These are phyloP conservation scores for Sphaerophoria taeniata DNA, from an alignment of 2,888 invertebrate species.

Conservation along the genomic window DNA sequence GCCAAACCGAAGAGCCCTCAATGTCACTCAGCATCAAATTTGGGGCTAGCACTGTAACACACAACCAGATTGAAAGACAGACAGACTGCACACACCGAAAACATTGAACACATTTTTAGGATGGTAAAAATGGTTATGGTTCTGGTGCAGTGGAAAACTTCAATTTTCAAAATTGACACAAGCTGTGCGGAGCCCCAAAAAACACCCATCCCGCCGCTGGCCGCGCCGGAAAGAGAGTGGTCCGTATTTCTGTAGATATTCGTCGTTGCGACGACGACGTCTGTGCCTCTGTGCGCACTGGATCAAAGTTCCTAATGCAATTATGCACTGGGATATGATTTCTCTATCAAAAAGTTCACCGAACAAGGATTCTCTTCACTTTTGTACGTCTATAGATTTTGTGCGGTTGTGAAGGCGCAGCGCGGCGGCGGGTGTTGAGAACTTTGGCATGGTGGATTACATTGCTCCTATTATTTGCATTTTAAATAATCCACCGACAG, in stretches of 20 bases:
- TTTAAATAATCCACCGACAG: slow-evolving; percentile 72
- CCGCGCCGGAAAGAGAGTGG: not conserved
- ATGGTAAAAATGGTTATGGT: not conserved
- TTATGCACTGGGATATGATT: slow-evolving; percentile 69
- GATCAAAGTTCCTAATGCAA: slow-evolving; percentile 72
- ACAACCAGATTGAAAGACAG: not conserved
- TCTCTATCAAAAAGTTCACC: slow-evolving; percentile 68
- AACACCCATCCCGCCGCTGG: not conserved
- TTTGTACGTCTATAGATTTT: not conserved
- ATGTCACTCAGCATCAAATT: slow-evolving; percentile 31
- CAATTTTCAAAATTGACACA: slow-evolving; percentile 56
- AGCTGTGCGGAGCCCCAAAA: not conserved
- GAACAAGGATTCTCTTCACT: slow-evolving; percentile 28
- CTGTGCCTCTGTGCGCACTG: slow-evolving; percentile 20
- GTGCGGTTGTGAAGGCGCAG: not conserved
- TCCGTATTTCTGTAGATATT: slow-evolving; percentile 25
- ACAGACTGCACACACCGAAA: not conserved
- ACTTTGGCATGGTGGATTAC: slow-evolving; percentile 48
- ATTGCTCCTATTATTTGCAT: slow-evolving; percentile 71
- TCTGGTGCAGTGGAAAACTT: slow-evolving; percentile 31
- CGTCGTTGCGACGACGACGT: slow-evolving; percentile 25
- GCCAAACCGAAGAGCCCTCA: slow-evolving; percentile 51
- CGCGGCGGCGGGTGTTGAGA: not conserved
- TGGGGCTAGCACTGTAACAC: not conserved
- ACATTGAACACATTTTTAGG: not conserved